Base-by-base conservation (phyloP, 2,113 vertebrate genomes). In the Cheilinus undulatus region DNA sequence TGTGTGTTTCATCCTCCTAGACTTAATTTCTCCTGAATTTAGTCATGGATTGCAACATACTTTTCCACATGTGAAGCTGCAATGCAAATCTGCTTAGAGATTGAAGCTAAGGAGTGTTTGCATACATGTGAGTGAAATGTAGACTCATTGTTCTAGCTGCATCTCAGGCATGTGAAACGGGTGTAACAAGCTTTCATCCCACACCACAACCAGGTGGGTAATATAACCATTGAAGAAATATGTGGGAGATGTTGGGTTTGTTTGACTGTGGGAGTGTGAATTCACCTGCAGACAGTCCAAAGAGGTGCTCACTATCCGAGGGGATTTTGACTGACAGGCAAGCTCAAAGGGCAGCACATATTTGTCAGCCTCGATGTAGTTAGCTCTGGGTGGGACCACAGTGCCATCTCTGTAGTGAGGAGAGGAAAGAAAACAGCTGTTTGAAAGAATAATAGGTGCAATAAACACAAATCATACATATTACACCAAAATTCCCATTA, bases 281-380 rank as follows among this genome's bases (percentile, higher is more conserved):
- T 15, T 17, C 56, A 98, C 97, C 96, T 99, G 97, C 66, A 99
- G 92, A 84, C 98, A 99, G 85, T 99, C 98, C 84, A 99, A 88
- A 0, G 97, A 98, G 0, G 97, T 99, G 83, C 97, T 98, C 83
- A 98, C 95, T 38, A 99, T 97, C 54, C 98, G 95, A 4, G 98
- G 96, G 40, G 96, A 98, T 92, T 97, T 99, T 2, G 96, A 97
- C 86, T 99, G 98, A 87, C 98, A 99, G 22, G 98, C 98, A 88
- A 99, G 84, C 91, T 99, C 98, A 2, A 99, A 99, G 0, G 98
- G 98, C 73, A 99, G 94, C 83, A 99, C 97, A 43, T 99, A 99
- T 82, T 98, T 96, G 92, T 99, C 98, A 0, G 98, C 98, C 93
- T 99, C 98, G 22, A 99, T 96, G 92, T 98, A 99, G 89, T 97